Conservation (phyloP, 2,888 invertebrate species). For the Neoitamus cyanurus region DNA sequence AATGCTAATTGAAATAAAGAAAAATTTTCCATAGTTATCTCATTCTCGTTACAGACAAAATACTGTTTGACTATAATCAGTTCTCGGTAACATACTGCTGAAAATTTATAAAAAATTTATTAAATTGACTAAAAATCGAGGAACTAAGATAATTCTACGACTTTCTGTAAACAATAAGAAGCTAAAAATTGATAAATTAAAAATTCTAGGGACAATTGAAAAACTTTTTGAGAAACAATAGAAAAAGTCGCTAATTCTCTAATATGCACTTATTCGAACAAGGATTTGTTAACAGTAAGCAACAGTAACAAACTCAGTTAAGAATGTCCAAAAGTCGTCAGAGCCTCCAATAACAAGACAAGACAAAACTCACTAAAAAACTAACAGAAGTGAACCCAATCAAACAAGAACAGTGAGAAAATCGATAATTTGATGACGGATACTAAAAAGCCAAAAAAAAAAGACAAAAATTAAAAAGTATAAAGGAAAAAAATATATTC, state of each 20-base stretch:
- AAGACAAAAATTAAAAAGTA: neutral
- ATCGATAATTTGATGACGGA: neutral
- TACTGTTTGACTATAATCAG: neutral
- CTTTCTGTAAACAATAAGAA: slow-evolving; percentile 5
- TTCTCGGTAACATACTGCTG: neutral
- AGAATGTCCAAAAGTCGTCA: slow-evolving; percentile 32
- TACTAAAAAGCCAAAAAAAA: slow-evolving; percentile 5
- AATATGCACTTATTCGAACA: slow-evolving; percentile 30
- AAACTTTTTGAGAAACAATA: slow-evolving; percentile 21
- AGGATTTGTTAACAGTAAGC: slow-evolving; percentile 36
- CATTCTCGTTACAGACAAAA: neutral
- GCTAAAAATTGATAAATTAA: slow-evolving; percentile 19
- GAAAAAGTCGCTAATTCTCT: slow-evolving; percentile 16
- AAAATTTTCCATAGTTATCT: neutral
- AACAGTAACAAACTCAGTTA: slow-evolving; percentile 41
- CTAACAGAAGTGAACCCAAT: slow-evolving; percentile 34
- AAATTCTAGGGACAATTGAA: slow-evolving; percentile 5
- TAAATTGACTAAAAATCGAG: neutral
- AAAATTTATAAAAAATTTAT: slow-evolving; percentile 9
- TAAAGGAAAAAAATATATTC: neutral
- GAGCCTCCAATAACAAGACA: slow-evolving; percentile 41
- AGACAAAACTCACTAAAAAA: slow-evolving; percentile 42
- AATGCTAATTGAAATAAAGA: neutral
- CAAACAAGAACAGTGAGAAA: slow-evolving; percentile 32
- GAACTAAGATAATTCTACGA: neutral